These are phyloP conservation scores for Glossophaga mutica DNA, from an alignment of 2,797 vertebrate species.

Conservation along the genomic window DNA sequence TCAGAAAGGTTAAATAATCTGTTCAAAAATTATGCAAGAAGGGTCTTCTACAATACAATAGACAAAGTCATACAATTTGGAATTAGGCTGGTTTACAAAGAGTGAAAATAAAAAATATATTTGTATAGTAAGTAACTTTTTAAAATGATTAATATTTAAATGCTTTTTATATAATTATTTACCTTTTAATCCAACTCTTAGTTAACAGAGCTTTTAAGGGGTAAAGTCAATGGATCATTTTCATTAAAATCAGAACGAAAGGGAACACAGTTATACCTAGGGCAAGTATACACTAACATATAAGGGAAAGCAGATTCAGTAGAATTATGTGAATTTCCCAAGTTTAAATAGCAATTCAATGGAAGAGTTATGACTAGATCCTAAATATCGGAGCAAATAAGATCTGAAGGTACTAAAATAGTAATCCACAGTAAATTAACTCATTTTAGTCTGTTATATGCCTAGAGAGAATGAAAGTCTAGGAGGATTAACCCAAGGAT, in stretches of 20 bases:
- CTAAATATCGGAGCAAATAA: slow-evolving; percentile 5
- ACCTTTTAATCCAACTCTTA: slow-evolving; percentile 10
- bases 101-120: background rate
- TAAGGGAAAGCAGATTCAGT: background rate
- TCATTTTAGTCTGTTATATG: background rate
- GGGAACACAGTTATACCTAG: background rate
- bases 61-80: background rate
- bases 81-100: background rate
- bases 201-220: background rate
- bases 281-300: background rate
- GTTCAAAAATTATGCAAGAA: background rate
- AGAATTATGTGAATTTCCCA: background rate
- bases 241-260: slow-evolving; percentile 28
- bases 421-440: background rate
- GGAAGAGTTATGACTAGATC: background rate
- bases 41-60: background rate
- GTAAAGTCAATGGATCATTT: slow-evolving; percentile 6
- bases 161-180: background rate
- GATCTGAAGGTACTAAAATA: background rate
- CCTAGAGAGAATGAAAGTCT: background rate
- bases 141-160: background rate
- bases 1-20: background rate
- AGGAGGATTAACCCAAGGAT: background rate
- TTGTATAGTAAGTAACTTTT: background rate
- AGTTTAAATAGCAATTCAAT: slow-evolving; percentile 14